Evolutionary conservation across 2,113 vertebrate genomes (phyloP), one percentile per base, ranked within the genome.

Genomic region (Myodes glareolus): DNA sequence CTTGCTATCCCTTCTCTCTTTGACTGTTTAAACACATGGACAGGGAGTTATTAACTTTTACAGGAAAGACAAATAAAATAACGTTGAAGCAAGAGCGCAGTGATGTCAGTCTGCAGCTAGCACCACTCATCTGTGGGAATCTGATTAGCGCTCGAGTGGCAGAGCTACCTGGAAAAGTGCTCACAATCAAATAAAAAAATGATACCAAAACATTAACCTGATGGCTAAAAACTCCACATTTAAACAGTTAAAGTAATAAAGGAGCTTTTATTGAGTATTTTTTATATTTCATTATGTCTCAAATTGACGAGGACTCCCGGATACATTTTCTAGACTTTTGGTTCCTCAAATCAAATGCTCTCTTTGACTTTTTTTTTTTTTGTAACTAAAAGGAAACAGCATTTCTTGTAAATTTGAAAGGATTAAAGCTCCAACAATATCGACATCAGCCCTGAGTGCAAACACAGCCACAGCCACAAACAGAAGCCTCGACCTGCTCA

Each of bases 121-220:
- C 98, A 99, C 99, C 98, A 98, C 99, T 99, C 99, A 99, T 99
- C 99, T 99, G 99, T 99, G 99, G 99, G 99, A 99, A 99, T 99
- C 98, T 98, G 99, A 99, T 99, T 99, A 99, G 99, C 98, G 98
- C 98, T 99, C 98, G 98, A 99, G 99, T 99, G 99, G 99, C 99
- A 99, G 99, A 99, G 99, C 99, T 99, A 99, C 99, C 99, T 98
- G 99, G 99, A 99, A 99, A 99, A 99, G 99, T 99, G 99, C 98
- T 98, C 99, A 99, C 99, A 99, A 99, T 99, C 99, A 98, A 99
- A 99, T 99, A 98, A 99, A 98, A 99, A 98, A 99, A 98, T 99
- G 98, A 99, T 99, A 98, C 99, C 99, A 99, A 99, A 99, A 99
- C 99, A 99, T 98, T 99, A 99, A 98, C 98, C 98, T 99, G 98